Evolutionary conservation across 2,113 vertebrate species (phyloP).

Genomic region (cattle (Bos taurus)): DNA sequence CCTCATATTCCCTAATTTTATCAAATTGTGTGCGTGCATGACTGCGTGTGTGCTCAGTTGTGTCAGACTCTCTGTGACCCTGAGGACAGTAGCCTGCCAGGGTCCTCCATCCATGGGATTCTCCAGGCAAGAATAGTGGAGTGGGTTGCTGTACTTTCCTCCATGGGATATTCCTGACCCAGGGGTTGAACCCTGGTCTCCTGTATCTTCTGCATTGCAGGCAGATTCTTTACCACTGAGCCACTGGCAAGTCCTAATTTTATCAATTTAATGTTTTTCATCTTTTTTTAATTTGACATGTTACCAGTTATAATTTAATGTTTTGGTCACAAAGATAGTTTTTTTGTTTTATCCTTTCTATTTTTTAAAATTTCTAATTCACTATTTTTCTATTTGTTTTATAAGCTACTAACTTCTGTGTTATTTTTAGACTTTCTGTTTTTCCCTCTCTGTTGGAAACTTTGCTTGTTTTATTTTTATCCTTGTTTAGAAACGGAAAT

Average conservation of each 20-base stretch:
- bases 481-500: not conserved
- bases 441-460: not conserved
- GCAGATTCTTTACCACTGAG: not conserved
- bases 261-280: not conserved
- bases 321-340: not conserved
- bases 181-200: not conserved
- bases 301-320: not conserved
- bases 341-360: not conserved
- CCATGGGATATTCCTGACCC: fast-evolving
- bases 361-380: not conserved
- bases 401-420: not conserved
- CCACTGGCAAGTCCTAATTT: not conserved
- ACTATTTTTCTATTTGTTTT: not conserved
- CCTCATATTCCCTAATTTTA: not conserved
- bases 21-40: not conserved
- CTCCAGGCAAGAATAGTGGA: not conserved
- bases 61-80: not conserved
- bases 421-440: not conserved
- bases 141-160: not conserved
- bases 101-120: not conserved
- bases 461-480: not conserved
- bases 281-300: not conserved
- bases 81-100: not conserved
- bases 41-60: not conserved
- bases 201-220: not conserved